phyloP scores from a whole-genome alignment of 2,797 vertebrate species.

The Lindbergichthys nudifrons region DNA sequence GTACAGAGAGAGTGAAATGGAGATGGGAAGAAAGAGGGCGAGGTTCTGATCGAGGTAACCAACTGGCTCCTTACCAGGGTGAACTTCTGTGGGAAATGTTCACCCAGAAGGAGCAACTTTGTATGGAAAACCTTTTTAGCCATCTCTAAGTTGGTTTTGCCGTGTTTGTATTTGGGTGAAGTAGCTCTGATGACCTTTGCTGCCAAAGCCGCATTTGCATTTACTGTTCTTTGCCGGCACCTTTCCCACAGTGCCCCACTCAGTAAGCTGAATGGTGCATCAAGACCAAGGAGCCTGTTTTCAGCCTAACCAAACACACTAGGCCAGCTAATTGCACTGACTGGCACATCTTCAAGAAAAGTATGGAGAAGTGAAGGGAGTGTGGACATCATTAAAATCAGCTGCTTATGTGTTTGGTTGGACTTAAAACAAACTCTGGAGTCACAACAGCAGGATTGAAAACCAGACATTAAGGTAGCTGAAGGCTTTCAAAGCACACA shows the following conservation, averaged over 20 bases:
- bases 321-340: conserved; percentile 26
- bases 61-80: conserved; percentile 53
- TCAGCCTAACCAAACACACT: conserved; percentile 29
- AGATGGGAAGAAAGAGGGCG: conserved; percentile 57
- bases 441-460: conserved; percentile 27
- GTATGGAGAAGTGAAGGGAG: conserved; percentile 8
- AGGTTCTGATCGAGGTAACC: conserved; percentile 58
- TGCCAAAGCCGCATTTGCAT: conserved; percentile 29
- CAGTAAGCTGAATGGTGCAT: conserved; percentile 27
- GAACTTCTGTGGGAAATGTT: conserved; percentile 51
- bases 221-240: conserved; percentile 15
- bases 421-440: conserved; percentile 24
- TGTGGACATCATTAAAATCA: conserved; percentile 30
- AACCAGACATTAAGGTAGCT: conserved; percentile 2
- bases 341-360: conserved; percentile 38
- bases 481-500: conserved; percentile 19
- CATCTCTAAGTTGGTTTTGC: conserved; percentile 3
- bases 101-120: conserved; percentile 31
- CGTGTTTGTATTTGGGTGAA: conserved; percentile 27
- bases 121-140: conserved; percentile 18
- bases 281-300: conserved; percentile 25
- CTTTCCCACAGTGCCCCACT: conserved; percentile 41
- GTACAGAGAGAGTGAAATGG: conserved; percentile 70
- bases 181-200: conserved; percentile 23
- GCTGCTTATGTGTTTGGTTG: conserved; percentile 33